Conservation (phyloP, 2,888 invertebrate genomes). For the Parapristionchus giblindavisi region DNA sequence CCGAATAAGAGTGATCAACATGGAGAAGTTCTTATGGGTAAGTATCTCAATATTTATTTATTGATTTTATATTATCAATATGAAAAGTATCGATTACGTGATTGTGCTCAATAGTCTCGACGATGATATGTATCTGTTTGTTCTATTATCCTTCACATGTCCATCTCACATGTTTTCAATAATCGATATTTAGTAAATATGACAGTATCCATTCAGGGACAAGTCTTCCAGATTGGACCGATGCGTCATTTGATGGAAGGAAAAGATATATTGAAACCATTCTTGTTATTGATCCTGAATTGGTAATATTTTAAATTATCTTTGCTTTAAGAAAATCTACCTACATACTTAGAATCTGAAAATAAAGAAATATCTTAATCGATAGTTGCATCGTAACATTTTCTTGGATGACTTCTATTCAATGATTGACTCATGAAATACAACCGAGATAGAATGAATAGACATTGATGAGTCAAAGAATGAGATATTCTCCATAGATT, state of each 20-base stretch:
- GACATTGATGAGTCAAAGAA: too few species aligned
- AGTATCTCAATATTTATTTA: neutral
- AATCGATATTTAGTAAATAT: too few species aligned
- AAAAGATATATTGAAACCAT: conserved; percentile 33
- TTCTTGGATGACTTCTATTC: too few species aligned
- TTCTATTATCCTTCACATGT: neutral
- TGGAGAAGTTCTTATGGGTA: conserved; percentile 26
- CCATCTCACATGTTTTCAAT: too few species aligned
- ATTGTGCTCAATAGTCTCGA: neutral
- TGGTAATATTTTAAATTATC: conserved; percentile 34
- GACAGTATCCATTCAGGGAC: conserved; percentile 22
- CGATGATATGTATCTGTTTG: neutral
- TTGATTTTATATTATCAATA: neutral
- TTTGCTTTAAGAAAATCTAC: neutral
- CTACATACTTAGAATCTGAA: too few species aligned
- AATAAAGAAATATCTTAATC: too few species aligned
- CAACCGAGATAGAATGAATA: too few species aligned
- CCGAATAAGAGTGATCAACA: conserved; percentile 22
- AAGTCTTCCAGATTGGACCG: conserved; percentile 26
- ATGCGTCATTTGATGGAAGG: conserved; percentile 27
- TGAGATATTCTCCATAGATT: too few species aligned
- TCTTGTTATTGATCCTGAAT: conserved; percentile 35
- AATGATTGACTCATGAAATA: too few species aligned
- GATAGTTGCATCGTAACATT: too few species aligned
- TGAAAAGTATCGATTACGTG: neutral